Base-by-base conservation (phyloP, 2,113 vertebrate species). In the Brachyhypopomus gauderio region DNA sequence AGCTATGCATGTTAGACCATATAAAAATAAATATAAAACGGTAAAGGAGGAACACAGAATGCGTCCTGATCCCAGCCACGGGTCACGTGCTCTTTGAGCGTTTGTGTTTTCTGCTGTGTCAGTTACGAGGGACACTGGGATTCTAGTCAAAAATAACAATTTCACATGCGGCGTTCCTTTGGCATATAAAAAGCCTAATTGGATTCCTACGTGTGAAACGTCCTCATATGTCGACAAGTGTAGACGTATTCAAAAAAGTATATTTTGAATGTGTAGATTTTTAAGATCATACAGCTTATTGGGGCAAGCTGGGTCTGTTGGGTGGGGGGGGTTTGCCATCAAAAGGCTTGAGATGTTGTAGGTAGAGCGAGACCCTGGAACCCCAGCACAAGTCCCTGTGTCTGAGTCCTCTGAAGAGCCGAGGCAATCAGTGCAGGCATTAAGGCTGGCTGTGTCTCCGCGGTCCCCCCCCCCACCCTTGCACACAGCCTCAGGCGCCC, bases 1-100 rank as follows among this genome's bases (percentile, higher is more conserved):
- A 73, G 79, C 59, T 80, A 74, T 56, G 59, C 59, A 74, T 80
- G 45, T 73, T 74, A 80, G 70, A 73, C 22, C 79, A 27, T 80
- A 25, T 70, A 22, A 5, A 36, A 67, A 67, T 5, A 36, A 3
- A 67, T 36, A 67, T 1, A 36, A 25, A 30, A 56, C 58, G 55
- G 77, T n/a, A 79, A 62, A 11, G 3, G 71, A 52, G 45, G 45
- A 52, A 52, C 45, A 52, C 45, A 52, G 12, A 74, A 73, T 52
- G 34, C 38, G 30, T 60, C 64, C 66, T 74, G 62, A 27, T 74
- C 45, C 23, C 63, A 38, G 79, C 79, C 59, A 38, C 34, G 74
- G 14, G 71, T 60, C 60, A 25, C 74, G 66, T 74, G 23, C 41
- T 74, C 60, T 80, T 66, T 74, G 71, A 56, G 45, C 22, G 66